Conservation (phyloP, 2,113 vertebrate species). For the Struthio camelus region DNA sequence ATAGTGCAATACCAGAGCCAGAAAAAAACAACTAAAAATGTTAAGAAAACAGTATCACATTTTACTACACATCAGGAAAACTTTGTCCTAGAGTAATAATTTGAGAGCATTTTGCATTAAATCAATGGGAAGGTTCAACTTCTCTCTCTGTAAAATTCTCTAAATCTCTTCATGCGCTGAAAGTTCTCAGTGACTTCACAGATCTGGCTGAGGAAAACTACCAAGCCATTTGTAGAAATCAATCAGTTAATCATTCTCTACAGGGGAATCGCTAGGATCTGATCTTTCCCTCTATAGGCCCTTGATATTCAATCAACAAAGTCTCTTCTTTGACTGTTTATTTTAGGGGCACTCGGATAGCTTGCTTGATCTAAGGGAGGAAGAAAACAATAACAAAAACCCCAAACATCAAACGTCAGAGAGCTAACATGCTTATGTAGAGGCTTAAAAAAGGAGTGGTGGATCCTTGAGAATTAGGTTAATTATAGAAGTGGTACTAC, state of each 20-base stretch:
- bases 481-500: neutral
- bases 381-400: neutral
- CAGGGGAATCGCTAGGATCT: neutral
- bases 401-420: neutral
- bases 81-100: neutral
- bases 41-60: neutral
- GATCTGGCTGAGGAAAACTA: neutral
- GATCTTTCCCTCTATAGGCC: neutral
- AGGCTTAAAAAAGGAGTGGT: neutral
- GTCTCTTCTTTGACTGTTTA: neutral
- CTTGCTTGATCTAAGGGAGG: neutral
- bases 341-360: neutral
- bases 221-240: neutral
- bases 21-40: neutral
- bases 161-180: neutral
- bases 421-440: neutral
- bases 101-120: neutral
- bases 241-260: neutral
- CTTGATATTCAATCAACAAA: neutral
- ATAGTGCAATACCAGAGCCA: neutral
- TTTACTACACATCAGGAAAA: neutral
- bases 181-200: neutral
- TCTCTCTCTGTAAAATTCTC: neutral
- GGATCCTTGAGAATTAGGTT: neutral
- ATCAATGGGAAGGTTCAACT: neutral